A percentile compares a stretch with the other conserved stretches of the same genome.
Evolutionary conservation across 2,888 invertebrate genomes (phyloP).

Genomic region (Horisme vitalbata): DNA sequence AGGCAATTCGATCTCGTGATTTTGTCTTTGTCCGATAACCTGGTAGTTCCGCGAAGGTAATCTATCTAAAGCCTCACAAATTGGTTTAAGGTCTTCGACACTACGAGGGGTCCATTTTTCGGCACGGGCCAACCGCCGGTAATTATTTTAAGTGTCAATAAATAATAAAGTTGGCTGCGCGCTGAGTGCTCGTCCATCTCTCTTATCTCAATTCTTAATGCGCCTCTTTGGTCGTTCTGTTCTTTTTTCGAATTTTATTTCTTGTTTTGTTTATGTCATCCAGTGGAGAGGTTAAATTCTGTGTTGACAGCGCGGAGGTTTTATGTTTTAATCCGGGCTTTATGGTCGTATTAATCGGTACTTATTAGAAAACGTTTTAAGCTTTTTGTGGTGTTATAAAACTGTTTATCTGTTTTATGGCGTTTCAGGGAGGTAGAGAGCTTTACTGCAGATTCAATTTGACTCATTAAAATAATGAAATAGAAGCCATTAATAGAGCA

Average conservation of each 20-base stretch:
- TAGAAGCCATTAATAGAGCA: slow-evolving; percentile 47
- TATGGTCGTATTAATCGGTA: slow-evolving; percentile 70
- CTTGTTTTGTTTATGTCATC: slow-evolving; percentile 69
- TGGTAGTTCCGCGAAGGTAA: slow-evolving; percentile 27
- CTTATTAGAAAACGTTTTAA: slow-evolving; percentile 47
- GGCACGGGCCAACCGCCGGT: slow-evolving; percentile 78
- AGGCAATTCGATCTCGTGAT: slow-evolving; percentile 12
- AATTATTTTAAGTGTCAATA: slow-evolving; percentile 83
- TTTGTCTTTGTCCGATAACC: slow-evolving; percentile 26
- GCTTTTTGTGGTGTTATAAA: slow-evolving; percentile 41
- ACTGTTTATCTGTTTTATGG: slow-evolving; percentile 60
- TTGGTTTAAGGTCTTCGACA: slow-evolving; percentile 56
- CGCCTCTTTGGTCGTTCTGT: slow-evolving; percentile 78
- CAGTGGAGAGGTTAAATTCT: slow-evolving; percentile 72
- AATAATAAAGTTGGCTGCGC: slow-evolving; percentile 78
- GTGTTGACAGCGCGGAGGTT: slow-evolving; percentile 79
- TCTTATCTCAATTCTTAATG: slow-evolving; percentile 82
- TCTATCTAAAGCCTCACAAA: slow-evolving; percentile 36
- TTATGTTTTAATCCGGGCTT: slow-evolving; percentile 80
- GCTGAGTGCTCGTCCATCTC: slow-evolving; percentile 81
- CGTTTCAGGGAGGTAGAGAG: slow-evolving; percentile 50
- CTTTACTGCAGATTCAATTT: slow-evolving; percentile 42
- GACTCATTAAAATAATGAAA: slow-evolving; percentile 46
- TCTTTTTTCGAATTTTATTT: slow-evolving; percentile 63
- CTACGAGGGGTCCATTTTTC: slow-evolving; percentile 43